Evolutionary conservation across 1,140 invertebrate species (phyloP).

Genomic region (Linepithema humile): DNA sequence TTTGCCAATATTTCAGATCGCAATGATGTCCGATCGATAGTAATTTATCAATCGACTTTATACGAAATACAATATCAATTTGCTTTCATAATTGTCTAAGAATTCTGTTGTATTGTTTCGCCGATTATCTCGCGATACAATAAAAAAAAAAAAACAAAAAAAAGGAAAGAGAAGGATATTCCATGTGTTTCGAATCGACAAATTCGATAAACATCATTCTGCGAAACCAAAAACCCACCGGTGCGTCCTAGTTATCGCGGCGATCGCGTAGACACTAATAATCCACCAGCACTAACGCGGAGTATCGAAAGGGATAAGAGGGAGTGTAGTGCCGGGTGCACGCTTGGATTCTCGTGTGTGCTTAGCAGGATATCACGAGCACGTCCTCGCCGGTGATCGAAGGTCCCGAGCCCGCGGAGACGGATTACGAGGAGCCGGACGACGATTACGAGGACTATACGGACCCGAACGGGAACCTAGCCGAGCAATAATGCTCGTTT

Average conservation of each 20-base stretch:
- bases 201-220: no score
- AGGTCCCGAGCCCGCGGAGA: slow-evolving; percentile 83
- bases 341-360: slow-evolving; percentile 72
- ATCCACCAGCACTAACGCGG: not conserved
- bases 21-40: not conserved
- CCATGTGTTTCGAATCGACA: no score
- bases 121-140: no score
- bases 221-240: no score
- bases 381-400: slow-evolving; percentile 77
- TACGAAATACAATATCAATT: no score
- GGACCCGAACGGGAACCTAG: slow-evolving; percentile 81
- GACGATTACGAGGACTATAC: slow-evolving; percentile 82
- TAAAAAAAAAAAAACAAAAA: no score
- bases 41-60: no score
- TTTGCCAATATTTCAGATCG: not conserved
- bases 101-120: no score
- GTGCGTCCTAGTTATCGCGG: no score
- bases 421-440: slow-evolving; percentile 81
- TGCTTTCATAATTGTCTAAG: no score
- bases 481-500: slow-evolving; percentile 81
- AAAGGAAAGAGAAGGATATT: no score
- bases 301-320: not conserved
- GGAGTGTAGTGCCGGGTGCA: slow-evolving; percentile 40
- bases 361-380: slow-evolving; percentile 81
- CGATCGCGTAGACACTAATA: no score